Evolutionary conservation across 2,113 vertebrate species (phyloP).

Genomic region (Xenopus tropicalis): UCB_Xtro_10.0 CM004446.2:93432501-93433000

Average conservation of each 20-base stretch:
- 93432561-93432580: constrained; percentile 50
- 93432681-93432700: constrained; percentile 51
- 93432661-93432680: constrained; percentile 46
- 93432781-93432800: constrained; percentile 36
- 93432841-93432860: not conserved
- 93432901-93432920: not conserved
- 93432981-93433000: too few species aligned
- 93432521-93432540: constrained; percentile 53
- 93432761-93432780: constrained; percentile 37
- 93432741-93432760: not conserved
- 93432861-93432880: not conserved
- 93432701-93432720: constrained; percentile 54
- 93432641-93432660: constrained; percentile 51
- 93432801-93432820: constrained; percentile 37
- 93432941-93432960: too few species aligned
- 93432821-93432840: not conserved
- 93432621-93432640: constrained; percentile 55
- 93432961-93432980: too few species aligned
- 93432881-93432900: not conserved
- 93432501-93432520: not conserved
- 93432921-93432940: too few species aligned
- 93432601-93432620: constrained; percentile 58
- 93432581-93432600: constrained; percentile 53
- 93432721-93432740: constrained; percentile 11
- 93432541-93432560: constrained; percentile 51